These are phyloP conservation scores for Phyllotis vaccarum DNA, from an alignment of 2,797 vertebrate genomes.

Conservation along the genomic window DNA sequence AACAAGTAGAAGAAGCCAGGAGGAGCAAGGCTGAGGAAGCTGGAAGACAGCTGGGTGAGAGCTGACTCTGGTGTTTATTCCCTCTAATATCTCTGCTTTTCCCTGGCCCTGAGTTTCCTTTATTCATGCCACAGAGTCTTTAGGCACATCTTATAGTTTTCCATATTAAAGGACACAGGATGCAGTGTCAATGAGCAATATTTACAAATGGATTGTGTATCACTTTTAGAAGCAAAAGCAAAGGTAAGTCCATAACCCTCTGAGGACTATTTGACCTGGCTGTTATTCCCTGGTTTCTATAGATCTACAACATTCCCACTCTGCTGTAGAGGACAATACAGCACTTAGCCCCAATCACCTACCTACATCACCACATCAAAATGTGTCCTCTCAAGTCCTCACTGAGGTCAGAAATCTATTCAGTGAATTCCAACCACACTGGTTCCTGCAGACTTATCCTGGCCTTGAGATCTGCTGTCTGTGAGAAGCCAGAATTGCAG, in stretches of 20 bases:
- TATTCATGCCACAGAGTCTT: no score
- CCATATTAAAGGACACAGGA: not conserved
- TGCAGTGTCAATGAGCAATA: not conserved
- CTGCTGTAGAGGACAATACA: fast-evolving
- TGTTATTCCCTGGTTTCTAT: not conserved
- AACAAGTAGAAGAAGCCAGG: no score
- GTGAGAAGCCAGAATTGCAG: not conserved
- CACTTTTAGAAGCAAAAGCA: not conserved
- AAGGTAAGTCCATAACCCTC: not conserved
- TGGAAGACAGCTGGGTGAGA: no score
- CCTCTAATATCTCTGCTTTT: no score
- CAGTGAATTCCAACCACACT: not conserved
- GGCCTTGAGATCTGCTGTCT: not conserved
- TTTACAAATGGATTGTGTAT: not conserved
- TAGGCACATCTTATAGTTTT: no score
- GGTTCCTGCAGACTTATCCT: not conserved
- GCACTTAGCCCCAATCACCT: not conserved
- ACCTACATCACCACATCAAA: not conserved
- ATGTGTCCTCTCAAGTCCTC: not conserved
- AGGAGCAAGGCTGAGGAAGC: no score
- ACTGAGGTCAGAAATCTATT: not conserved
- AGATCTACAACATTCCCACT: not conserved
- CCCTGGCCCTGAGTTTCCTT: no score
- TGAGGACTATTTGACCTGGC: not conserved
- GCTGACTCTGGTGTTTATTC: no score